These are phyloP conservation scores for Ageneiosus marmoratus DNA, from an alignment of 2,113 vertebrate genomes.

Conservation along the genomic window DNA sequence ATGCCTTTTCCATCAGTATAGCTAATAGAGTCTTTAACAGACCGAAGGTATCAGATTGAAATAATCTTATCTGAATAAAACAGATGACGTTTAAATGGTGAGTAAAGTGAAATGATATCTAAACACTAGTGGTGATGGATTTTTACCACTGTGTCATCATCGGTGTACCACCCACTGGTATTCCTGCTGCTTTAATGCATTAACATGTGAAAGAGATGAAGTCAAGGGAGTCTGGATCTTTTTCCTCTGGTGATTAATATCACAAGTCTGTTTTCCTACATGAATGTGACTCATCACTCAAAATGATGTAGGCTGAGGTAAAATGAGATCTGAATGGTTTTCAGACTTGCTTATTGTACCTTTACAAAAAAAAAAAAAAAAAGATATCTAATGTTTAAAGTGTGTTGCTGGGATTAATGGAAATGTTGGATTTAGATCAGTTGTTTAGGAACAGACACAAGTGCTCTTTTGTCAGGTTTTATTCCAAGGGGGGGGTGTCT, in stretches of 20 bases:
- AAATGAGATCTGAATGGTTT: not conserved
- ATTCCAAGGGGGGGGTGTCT: not conserved
- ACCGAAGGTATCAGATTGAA: not conserved
- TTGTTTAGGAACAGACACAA: not conserved
- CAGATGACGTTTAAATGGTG: not conserved
- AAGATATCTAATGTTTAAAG: not conserved
- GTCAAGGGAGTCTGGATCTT: conserved; percentile 78
- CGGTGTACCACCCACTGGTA: not conserved
- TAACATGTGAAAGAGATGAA: conserved; percentile 95
- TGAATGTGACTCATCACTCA: not conserved
- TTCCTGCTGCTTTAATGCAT: conserved; percentile 62
- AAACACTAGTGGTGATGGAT: not conserved
- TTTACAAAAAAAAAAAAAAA: not conserved
- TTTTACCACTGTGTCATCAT: not conserved
- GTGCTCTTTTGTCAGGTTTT: conserved; percentile 18
- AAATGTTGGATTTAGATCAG: conserved; percentile 3
- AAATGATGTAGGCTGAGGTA: not conserved
- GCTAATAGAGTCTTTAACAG: not conserved
- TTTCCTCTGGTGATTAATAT: conserved; percentile 89
- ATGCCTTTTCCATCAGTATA: not conserved
- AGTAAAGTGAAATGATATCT: not conserved
- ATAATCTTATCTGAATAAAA: not conserved
- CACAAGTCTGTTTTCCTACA: conserved; percentile 57
- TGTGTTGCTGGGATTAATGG: conserved; percentile 17
- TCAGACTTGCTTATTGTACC: not conserved